Evolutionary conservation across 2,113 vertebrate species (phyloP).

Genomic region (Stomatorhinus ivindoensis): DNA sequence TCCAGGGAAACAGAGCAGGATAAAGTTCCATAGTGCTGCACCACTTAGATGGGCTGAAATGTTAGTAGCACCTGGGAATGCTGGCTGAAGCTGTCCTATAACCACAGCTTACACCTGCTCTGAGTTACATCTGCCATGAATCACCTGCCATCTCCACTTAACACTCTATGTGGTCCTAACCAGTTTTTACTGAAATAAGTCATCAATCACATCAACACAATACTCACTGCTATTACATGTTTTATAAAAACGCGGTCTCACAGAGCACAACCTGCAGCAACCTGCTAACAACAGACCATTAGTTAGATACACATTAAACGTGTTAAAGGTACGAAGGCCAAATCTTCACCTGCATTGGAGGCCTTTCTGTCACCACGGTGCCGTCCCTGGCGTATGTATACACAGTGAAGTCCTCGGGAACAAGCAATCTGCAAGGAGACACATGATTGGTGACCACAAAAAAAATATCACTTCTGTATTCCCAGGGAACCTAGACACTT

Average conservation of each 20-base stretch:
- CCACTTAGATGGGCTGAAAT: not conserved
- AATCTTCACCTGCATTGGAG: slow-evolving; percentile 65
- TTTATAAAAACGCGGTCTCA: not conserved
- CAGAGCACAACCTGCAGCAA: not conserved
- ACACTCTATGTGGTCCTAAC: not conserved
- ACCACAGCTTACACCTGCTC: not conserved
- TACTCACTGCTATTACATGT: not conserved
- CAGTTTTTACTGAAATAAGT: not conserved
- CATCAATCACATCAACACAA: not conserved
- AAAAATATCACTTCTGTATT: not conserved
- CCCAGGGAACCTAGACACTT: not conserved
- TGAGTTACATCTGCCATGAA: not conserved
- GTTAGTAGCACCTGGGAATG: not conserved
- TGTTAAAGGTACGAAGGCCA: not conserved
- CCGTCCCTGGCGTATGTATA: slow-evolving; percentile 73
- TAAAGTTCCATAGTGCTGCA: not conserved
- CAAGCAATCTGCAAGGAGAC: slow-evolving; percentile 52
- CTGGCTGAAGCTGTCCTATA: not conserved
- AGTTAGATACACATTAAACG: not conserved
- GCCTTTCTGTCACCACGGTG: slow-evolving; percentile 55
- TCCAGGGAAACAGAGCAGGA: not conserved
- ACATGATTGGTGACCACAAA: not conserved
- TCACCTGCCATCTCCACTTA: not conserved
- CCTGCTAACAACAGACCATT: not conserved
- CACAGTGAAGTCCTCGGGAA: slow-evolving; percentile 79